These are phyloP conservation scores for Trichonephila inaurata DNA, from an alignment of 1,140 invertebrate species.

Conservation along the genomic window DNA sequence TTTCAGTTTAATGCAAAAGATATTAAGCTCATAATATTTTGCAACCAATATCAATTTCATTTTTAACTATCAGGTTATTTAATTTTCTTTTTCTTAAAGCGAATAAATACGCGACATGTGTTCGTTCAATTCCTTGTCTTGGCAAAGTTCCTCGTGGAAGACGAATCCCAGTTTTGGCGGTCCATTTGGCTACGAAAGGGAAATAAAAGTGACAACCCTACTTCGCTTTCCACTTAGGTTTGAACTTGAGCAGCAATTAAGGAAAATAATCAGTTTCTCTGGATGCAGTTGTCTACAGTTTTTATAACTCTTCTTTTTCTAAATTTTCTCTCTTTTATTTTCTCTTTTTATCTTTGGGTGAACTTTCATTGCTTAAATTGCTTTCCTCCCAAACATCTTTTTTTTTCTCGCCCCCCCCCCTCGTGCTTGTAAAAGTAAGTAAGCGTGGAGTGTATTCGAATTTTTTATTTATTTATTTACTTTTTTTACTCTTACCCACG, in stretches of 20 bases:
- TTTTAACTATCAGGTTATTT: too few species aligned
- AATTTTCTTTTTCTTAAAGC: too few species aligned
- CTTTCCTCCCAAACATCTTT: constrained; percentile 41
- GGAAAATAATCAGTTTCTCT: constrained; percentile 76
- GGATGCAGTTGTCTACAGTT: constrained; percentile 74
- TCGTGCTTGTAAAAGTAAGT: constrained; percentile 12
- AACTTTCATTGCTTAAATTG: constrained; percentile 76
- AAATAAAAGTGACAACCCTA: constrained; percentile 69
- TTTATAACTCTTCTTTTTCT: constrained; percentile 71
- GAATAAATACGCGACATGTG: not conserved
- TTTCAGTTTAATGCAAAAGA: too few species aligned
- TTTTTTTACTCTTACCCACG: not conserved
- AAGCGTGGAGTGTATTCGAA: not conserved
- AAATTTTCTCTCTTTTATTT: constrained; percentile 51
- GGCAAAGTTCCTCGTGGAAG: not conserved
- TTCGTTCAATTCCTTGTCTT: not conserved
- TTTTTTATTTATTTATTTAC: not conserved
- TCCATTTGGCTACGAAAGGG: not conserved
- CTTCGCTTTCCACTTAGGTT: constrained; percentile 70
- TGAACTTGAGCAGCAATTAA: constrained; percentile 76
- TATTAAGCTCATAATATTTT: too few species aligned
- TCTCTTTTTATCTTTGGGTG: constrained; percentile 5
- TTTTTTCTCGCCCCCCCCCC: constrained; percentile 14
- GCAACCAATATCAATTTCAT: too few species aligned
- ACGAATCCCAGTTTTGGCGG: constrained; percentile 26